Percentiles rank a stretch among this genome's conserved stretches.
These are phyloP conservation scores for Pseudorhiza aurosa DNA, from an alignment of 30 jellyfish, hydroid and myxozoan genomes.

Conservation along the genomic window DNA sequence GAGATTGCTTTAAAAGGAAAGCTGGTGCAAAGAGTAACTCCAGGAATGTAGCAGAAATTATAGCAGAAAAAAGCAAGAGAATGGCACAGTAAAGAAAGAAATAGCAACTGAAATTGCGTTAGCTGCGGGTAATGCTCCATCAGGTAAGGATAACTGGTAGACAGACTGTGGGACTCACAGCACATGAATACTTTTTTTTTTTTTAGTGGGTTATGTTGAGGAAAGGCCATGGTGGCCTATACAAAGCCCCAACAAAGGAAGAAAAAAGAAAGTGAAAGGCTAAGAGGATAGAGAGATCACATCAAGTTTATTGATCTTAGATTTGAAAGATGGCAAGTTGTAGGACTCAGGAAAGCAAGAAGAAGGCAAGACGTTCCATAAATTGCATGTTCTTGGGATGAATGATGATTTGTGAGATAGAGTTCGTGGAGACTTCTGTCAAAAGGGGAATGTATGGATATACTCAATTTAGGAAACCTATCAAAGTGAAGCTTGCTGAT, in stretches of 20 bases:
- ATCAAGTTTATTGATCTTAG: too few species aligned
- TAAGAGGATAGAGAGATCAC: too few species aligned
- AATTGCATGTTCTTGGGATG: too few species aligned
- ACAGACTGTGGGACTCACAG: background rate
- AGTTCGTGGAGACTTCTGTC: slow-evolving; percentile 17
- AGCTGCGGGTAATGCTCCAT: background rate
- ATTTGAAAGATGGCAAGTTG: too few species aligned
- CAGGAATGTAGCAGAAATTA: background rate
- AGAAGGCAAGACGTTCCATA: too few species aligned
- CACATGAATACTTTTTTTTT: background rate
- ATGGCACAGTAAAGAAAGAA: background rate
- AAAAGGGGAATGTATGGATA: slow-evolving; percentile 4
- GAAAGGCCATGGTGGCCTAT: too few species aligned
- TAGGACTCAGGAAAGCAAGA: too few species aligned
- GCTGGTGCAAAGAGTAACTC: background rate
- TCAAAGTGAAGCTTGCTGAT: slow-evolving; percentile 48
- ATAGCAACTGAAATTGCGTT: background rate
- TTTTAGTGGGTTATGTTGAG: too few species aligned
- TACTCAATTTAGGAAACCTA: background rate
- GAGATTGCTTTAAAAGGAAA: background rate
- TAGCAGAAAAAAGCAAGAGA: background rate
- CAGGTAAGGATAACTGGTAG: background rate
- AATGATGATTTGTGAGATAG: too few species aligned
- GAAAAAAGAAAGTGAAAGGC: too few species aligned
- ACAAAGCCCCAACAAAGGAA: too few species aligned